Evolutionary conservation across 2,113 vertebrate genomes (phyloP).

Genomic region (Tachuris rubrigastra): DNA sequence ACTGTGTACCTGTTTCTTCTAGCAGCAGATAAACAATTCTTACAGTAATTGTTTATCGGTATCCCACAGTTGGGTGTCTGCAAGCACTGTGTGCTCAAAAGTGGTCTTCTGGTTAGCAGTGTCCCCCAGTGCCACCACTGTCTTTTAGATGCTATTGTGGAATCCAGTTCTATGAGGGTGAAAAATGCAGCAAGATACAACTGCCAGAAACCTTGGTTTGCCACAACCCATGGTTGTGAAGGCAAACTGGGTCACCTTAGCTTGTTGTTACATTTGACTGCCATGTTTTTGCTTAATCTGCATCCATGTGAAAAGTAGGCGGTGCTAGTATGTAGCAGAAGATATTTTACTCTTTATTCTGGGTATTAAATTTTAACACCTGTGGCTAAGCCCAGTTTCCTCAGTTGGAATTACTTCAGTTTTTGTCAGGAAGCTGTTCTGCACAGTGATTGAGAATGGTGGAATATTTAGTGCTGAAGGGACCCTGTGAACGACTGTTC

Average conservation of each 20-base stretch:
- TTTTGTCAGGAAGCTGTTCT: background rate
- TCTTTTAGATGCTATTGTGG: background rate
- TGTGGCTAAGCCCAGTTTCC: background rate
- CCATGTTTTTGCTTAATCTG: background rate
- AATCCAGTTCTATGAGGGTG: background rate
- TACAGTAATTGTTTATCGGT: background rate
- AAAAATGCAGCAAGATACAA: background rate
- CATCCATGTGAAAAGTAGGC: background rate
- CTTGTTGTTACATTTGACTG: background rate
- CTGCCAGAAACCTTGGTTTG: background rate
- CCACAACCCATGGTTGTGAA: rapidly evolving
- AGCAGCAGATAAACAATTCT: background rate
- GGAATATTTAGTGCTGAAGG: background rate
- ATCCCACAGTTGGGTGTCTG: background rate
- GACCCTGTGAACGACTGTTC: background rate
- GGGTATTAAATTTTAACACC: background rate
- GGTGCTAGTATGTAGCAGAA: background rate
- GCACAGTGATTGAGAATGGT: background rate
- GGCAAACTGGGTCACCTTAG: background rate
- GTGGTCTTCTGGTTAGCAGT: background rate
- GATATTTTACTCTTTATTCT: background rate
- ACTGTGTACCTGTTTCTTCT: background rate
- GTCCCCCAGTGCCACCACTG: background rate
- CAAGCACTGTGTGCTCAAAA: background rate
- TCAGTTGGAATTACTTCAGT: background rate